Percentiles rank a stretch among this genome's conserved stretches.
Conservation (phyloP, 2,113 vertebrate genomes). For the Erpornis zantholeuca region DNA sequence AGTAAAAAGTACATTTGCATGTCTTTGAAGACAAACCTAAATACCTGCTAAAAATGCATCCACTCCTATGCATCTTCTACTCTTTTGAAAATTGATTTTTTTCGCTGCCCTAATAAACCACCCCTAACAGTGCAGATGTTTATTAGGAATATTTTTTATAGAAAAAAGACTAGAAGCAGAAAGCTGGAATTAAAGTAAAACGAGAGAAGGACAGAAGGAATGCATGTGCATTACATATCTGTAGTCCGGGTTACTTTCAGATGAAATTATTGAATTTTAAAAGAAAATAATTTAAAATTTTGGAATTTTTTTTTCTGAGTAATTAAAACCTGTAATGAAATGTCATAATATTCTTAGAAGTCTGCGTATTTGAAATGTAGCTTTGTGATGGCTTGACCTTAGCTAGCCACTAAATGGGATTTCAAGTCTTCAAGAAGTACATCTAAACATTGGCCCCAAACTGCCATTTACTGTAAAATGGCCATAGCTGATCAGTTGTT, state of each 20-base stretch:
- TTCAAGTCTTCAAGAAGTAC: background rate
- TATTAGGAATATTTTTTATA: background rate
- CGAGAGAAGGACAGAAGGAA: background rate
- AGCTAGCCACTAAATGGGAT: background rate
- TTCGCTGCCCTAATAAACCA: background rate
- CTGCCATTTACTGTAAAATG: background rate
- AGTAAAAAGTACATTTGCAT: background rate
- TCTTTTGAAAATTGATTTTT: background rate
- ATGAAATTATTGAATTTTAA: background rate
- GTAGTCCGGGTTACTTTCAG: background rate
- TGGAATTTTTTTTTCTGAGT: background rate
- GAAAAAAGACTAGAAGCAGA: background rate
- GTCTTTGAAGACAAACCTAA: conserved; percentile 6
- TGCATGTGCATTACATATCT: background rate
- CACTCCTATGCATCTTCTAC: background rate
- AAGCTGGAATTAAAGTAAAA: background rate
- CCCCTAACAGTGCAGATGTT: background rate
- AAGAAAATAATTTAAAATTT: background rate
- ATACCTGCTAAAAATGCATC: background rate
- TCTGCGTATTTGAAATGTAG: background rate
- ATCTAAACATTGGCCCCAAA: background rate
- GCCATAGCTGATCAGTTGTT: background rate
- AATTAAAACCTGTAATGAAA: background rate
- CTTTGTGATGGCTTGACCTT: background rate
- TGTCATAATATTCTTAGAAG: background rate